These are phyloP conservation scores for Mycetomoellerius zeteki DNA, from an alignment of 1,140 invertebrate genomes.

Conservation along the genomic window DNA sequence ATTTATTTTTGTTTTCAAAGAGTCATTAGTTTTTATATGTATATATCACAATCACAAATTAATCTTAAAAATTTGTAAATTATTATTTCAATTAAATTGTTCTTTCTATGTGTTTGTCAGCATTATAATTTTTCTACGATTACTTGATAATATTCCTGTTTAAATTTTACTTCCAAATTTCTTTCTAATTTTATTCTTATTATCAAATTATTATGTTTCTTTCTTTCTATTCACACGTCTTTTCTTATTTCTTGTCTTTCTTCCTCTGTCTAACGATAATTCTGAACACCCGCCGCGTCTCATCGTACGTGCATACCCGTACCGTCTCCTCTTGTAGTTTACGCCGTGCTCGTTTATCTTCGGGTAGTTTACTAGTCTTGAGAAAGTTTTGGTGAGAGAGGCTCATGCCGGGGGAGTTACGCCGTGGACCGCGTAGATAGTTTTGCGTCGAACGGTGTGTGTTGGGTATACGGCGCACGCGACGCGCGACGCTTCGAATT, in stretches of 20 bases:
- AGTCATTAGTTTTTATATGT: neutral
- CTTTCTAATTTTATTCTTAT: constrained; percentile 7
- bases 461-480: constrained; percentile 42
- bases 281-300: constrained; percentile 36
- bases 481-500: constrained; percentile 62
- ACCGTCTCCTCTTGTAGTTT: constrained; percentile 63
- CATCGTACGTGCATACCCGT: constrained; percentile 37
- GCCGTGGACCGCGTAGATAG: constrained; percentile 59
- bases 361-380: constrained; percentile 64
- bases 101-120: neutral
- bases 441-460: constrained; percentile 59
- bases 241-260: constrained; percentile 19
- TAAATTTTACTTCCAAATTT: neutral
- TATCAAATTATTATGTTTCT: neutral
- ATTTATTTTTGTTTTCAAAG: neutral
- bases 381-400: constrained; percentile 58
- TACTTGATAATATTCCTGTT: neutral
- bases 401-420: constrained; percentile 48
- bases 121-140: neutral
- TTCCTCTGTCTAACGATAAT: constrained; percentile 13
- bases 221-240: constrained; percentile 11
- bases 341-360: constrained; percentile 68
- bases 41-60: neutral
- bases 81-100: neutral
- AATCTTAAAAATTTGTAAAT: neutral